Conservation (phyloP, 2,888 invertebrate species). For the Platycheirus rosarum region DNA sequence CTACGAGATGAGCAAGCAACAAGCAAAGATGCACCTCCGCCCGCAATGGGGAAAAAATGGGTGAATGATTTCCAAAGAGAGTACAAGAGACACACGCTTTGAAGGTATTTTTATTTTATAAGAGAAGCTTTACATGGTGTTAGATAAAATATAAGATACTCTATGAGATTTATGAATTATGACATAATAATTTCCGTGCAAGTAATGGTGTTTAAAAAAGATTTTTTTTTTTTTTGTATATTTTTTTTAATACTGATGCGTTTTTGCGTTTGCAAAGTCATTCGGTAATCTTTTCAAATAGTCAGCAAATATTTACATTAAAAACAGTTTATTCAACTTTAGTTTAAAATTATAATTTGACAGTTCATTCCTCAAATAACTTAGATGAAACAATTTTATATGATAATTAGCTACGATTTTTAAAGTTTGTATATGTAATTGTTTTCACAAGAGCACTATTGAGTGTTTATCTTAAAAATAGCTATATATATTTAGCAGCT, state of each 20-base stretch:
- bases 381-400: too few species aligned
- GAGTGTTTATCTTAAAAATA: too few species aligned
- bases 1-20: conserved; percentile 25
- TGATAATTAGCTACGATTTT: too few species aligned
- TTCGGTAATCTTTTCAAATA: conserved; percentile 26
- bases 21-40: conserved; percentile 38
- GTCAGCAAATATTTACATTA: too few species aligned
- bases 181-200: conserved; percentile 44
- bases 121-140: conserved; percentile 54
- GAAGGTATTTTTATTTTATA: conserved; percentile 43
- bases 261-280: conserved; percentile 1
- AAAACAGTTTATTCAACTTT: too few species aligned
- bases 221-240: conserved; percentile 12
- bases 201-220: conserved; percentile 18
- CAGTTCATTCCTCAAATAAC: too few species aligned
- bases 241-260: conserved; percentile 3
- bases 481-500: too few species aligned
- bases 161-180: conserved; percentile 64
- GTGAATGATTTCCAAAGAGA: conserved; percentile 14
- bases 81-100: conserved; percentile 23
- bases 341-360: too few species aligned
- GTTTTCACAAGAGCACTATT: too few species aligned
- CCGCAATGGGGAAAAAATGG: conserved; percentile 22
- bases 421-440: too few species aligned
- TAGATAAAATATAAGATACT: conserved; percentile 59